A percentile compares a stretch with the other conserved stretches of the same genome.
phyloP scores from a whole-genome alignment of 2,797 vertebrate species.

The Rhinichthys osculus region DNA sequence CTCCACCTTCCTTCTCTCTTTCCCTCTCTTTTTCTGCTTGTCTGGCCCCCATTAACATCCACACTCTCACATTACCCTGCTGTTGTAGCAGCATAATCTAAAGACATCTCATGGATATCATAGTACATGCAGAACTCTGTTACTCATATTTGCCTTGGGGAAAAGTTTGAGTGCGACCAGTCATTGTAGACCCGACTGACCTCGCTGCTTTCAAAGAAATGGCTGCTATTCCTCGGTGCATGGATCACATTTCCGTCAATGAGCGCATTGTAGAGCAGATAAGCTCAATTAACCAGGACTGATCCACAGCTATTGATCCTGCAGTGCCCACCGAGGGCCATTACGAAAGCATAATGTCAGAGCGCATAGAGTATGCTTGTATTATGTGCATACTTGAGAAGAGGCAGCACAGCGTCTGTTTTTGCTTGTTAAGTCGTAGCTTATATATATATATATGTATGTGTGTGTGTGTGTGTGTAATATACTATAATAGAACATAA shows the following conservation, averaged over 20 bases:
- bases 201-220: constrained; percentile 36
- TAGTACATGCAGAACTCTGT: constrained; percentile 24
- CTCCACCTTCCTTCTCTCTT: too few relatives aligned
- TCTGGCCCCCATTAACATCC: neutral
- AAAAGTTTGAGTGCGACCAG: constrained; percentile 28
- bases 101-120: constrained; percentile 27
- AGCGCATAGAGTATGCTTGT: neutral
- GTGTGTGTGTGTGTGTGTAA: neutral
- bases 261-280: constrained; percentile 51
- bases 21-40: neutral
- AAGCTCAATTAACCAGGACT: constrained; percentile 68
- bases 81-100: constrained; percentile 20
- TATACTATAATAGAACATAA: neutral
- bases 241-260: constrained; percentile 51
- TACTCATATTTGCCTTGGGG: constrained; percentile 41
- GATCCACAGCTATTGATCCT: constrained; percentile 62
- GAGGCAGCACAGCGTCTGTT: neutral
- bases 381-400: neutral
- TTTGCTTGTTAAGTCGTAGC: neutral
- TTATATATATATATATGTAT: neutral
- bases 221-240: constrained; percentile 15
- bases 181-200: constrained; percentile 25
- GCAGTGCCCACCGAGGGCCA: constrained; percentile 28
- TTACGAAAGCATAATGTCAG: constrained; percentile 31
- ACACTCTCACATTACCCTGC: neutral